Conservation (phyloP, 1,140 invertebrate species). For the Chlorops oryzae region DNA sequence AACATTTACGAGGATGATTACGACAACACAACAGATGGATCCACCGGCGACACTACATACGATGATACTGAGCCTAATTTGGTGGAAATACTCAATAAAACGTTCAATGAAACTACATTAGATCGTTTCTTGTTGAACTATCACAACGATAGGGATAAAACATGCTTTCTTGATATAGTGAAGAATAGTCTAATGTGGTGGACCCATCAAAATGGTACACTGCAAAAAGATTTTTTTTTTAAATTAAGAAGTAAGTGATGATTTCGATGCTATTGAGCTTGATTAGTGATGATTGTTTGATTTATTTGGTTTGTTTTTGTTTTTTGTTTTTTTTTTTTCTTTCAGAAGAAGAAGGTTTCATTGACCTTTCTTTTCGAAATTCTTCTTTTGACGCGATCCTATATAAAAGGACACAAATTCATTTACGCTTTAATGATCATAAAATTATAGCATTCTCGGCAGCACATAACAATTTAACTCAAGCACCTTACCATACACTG, state of each 20-base stretch:
- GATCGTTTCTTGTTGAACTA: too few relatives aligned
- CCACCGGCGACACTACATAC: too few relatives aligned
- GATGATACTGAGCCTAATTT: too few relatives aligned
- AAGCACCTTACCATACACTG: constrained; percentile 4
- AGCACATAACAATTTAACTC: constrained; percentile 9
- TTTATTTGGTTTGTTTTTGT: neutral
- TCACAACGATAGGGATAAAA: too few relatives aligned
- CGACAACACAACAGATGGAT: too few relatives aligned
- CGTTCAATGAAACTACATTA: too few relatives aligned
- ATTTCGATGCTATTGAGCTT: too few relatives aligned
- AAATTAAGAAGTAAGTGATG: too few relatives aligned
- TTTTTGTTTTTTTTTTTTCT: neutral
- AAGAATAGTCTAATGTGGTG: constrained; percentile 4
- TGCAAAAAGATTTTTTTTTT: too few relatives aligned
- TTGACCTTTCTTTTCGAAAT: constrained; percentile 11
- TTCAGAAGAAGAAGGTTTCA: neutral
- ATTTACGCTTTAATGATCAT: too few relatives aligned
- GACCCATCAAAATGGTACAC: neutral
- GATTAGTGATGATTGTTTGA: neutral
- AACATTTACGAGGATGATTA: too few relatives aligned
- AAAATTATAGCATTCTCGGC: constrained; percentile 5
- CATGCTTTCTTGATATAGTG: constrained; percentile 1
- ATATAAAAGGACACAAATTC: neutral
- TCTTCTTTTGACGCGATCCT: constrained; percentile 1
- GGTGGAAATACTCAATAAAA: too few relatives aligned